Evolutionary conservation across 1,140 invertebrate genomes (phyloP).

Genomic region (Dysdera silvatica): DNA sequence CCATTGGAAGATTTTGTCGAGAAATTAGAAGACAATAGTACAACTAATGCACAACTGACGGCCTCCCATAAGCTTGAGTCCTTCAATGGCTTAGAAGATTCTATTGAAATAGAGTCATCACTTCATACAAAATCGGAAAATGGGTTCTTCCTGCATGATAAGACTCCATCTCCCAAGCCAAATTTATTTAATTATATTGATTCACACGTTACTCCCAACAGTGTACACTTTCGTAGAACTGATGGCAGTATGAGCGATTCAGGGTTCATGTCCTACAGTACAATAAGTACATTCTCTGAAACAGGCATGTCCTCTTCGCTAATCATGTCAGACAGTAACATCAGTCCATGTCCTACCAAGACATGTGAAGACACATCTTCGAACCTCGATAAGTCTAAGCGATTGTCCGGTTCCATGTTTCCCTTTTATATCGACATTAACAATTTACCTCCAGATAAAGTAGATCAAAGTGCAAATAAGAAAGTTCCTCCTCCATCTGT

Average conservation of each 20-base stretch:
- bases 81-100: neutral
- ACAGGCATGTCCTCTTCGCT: slow-evolving; percentile 18
- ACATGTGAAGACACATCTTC: neutral
- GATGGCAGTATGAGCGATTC: slow-evolving; percentile 32
- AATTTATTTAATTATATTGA: slow-evolving; percentile 13
- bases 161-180: slow-evolving; percentile 20
- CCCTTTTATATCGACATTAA: slow-evolving; percentile 31
- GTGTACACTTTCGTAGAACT: slow-evolving; percentile 4
- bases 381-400: neutral
- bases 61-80: neutral
- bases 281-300: slow-evolving; percentile 25
- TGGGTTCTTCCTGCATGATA: slow-evolving; percentile 19
- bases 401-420: slow-evolving; percentile 25
- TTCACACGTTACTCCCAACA: neutral
- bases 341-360: neutral
- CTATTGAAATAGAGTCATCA: neutral
- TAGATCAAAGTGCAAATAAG: neutral
- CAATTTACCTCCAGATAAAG: slow-evolving; percentile 8
- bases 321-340: slow-evolving; percentile 10
- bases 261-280: slow-evolving; percentile 29
- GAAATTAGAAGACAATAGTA: slow-evolving; percentile 15
- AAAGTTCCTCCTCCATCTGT: slow-evolving; percentile 10
- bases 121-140: slow-evolving; percentile 1
- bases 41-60: neutral
- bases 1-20: slow-evolving; percentile 22